Evolutionary conservation across 1,140 invertebrate genomes (phyloP), one percentile per base, ranked within the genome.

Genomic region (Aradophagus sp.): DNA sequence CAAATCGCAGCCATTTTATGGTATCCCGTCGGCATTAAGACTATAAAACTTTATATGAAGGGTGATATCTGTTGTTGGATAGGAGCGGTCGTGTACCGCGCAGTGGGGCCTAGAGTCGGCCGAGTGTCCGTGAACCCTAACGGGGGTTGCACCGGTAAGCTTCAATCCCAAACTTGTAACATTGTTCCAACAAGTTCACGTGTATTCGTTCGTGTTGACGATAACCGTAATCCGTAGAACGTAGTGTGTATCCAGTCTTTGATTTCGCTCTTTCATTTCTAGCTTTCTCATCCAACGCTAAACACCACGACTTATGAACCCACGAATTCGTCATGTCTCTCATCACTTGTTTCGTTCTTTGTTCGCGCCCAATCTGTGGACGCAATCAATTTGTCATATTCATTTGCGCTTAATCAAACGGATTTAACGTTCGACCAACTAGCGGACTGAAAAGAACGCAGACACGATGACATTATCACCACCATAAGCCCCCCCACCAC

Each of bases 111-210:
- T 81, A 82, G 84, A 74, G 76, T 85, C 61, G 80, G 81, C 77
- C 83, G 83, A 83, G 71, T 86, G 75, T 84, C 84, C 71, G 78
- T 85, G 69, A 85, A 79, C 80, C 81, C 82, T 75, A 86, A 80
- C 77, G 82, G 82, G 83, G 83, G 81, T 82, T 86, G 84, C 76
- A 84, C 83, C 79, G 84, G 84, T 86, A 85, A 85, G 84, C 83
- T 84, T 82, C 70, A 82, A 83, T 71, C 78, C 77, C 75, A 79
- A 84, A 80, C 68, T 85, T 5, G 77, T 80, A 80, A 79, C 75
- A 62, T 84, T 82, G 72, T 84, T 80, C 68, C 72, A 78, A 59
- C 78, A 83, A 81, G 76, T 77, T 73, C 53, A 75, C 72, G 39
- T 68, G 32, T 70, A 63, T 41, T 71, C 55, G 45, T 65, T 79